Conservation (phyloP, 2,888 invertebrate genomes). For the Cylloceria caligata region DNA sequence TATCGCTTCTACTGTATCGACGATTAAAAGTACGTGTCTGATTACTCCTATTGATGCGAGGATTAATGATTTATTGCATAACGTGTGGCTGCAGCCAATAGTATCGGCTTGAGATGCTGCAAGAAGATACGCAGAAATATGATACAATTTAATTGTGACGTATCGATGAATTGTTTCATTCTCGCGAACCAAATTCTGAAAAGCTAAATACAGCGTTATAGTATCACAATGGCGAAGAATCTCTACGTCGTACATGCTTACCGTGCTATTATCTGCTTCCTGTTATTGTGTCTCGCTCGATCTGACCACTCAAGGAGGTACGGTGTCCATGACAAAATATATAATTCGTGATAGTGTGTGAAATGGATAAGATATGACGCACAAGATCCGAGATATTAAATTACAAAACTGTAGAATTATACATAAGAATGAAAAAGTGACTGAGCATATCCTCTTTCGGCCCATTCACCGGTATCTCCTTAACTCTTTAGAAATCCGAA, state of each 20-base stretch:
- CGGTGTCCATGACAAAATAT: too few species aligned
- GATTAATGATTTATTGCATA: background rate
- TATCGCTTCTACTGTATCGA: background rate
- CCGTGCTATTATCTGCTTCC: background rate
- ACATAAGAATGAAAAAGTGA: too few species aligned
- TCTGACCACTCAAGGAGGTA: conserved; percentile 2
- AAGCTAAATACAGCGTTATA: too few species aligned
- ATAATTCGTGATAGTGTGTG: too few species aligned
- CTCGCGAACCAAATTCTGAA: background rate
- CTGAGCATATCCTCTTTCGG: too few species aligned
- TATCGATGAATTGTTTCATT: background rate
- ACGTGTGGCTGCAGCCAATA: background rate
- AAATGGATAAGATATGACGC: too few species aligned
- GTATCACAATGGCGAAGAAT: background rate
- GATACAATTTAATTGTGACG: conserved; percentile 3
- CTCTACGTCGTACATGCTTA: background rate
- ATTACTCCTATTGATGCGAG: background rate
- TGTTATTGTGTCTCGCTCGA: background rate
- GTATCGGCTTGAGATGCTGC: background rate
- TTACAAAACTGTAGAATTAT: too few species aligned
- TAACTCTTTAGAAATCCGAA: too few species aligned
- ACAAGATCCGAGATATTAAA: too few species aligned
- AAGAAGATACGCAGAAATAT: background rate
- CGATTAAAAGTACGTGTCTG: background rate
- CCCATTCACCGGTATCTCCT: too few species aligned